Conservation (phyloP, 2,888 invertebrate genomes). For the Eupithecia pulchellata region DNA sequence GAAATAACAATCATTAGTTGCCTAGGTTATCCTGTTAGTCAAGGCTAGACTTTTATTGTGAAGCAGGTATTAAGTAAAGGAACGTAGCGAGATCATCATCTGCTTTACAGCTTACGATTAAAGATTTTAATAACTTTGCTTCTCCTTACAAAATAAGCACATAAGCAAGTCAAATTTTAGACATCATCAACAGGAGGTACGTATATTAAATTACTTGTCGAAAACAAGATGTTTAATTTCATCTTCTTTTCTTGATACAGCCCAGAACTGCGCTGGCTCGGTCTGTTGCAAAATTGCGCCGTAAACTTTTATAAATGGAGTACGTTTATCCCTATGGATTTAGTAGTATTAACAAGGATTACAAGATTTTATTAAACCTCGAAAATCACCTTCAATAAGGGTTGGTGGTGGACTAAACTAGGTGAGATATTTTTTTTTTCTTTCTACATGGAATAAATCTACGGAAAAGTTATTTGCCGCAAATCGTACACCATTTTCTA, state of each 20-base stretch:
- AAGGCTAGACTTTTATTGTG: not conserved
- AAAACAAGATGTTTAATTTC: not conserved
- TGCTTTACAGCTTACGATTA: not conserved
- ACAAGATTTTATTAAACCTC: no score
- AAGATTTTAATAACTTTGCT: no score
- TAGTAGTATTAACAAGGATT: no score
- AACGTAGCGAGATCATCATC: not conserved
- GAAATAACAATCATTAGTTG: not conserved
- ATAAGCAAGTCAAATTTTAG: no score
- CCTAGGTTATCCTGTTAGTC: not conserved
- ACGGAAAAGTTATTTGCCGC: no score
- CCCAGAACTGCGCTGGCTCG: not conserved
- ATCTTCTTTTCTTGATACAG: no score
- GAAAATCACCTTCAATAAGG: not conserved
- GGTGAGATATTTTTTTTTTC: no score
- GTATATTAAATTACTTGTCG: not conserved
- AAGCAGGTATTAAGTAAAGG: not conserved
- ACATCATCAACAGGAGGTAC: no score
- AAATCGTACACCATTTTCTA: no score
- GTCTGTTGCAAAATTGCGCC: not conserved
- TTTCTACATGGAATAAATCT: no score
- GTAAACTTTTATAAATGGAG: not conserved
- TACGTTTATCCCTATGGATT: not conserved
- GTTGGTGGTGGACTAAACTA: not conserved
- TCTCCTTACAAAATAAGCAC: no score